Percentiles rank a stretch among this genome's conserved stretches.
Conservation (phyloP, 2,113 vertebrate genomes). For the Indicator maculatus region DNA sequence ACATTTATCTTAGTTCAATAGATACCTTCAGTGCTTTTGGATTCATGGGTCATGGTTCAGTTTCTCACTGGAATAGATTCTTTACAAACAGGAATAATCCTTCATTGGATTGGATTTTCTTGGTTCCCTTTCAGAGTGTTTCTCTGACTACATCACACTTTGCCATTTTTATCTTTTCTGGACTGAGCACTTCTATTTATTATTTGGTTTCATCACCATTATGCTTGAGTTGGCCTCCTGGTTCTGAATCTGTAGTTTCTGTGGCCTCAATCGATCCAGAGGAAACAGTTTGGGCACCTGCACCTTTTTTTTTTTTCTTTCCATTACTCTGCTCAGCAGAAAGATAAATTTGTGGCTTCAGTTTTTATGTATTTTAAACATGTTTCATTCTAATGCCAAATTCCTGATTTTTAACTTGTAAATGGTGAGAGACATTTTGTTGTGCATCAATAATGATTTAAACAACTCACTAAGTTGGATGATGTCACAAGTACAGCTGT, state of each 20-base stretch:
- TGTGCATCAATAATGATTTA: not conserved
- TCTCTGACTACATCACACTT: not conserved
- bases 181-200: not conserved
- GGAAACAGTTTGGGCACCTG: not conserved
- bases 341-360: not conserved
- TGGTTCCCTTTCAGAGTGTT: slow-evolving; percentile 4
- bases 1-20: not conserved
- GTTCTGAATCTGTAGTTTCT: not conserved
- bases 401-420: not conserved
- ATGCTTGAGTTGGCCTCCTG: not conserved
- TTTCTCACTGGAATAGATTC: slow-evolving; percentile 6
- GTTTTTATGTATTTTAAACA: not conserved
- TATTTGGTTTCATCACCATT: not conserved
- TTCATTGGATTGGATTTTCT: slow-evolving; percentile 23
- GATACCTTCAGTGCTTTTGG: not conserved
- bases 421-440: not conserved
- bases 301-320: not conserved
- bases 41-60: not conserved
- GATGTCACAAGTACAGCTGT: not conserved
- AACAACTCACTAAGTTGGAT: not conserved
- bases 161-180: not conserved
- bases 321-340: not conserved
- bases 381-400: not conserved
- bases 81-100: not conserved
- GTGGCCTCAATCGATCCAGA: not conserved